phyloP scores from a whole-genome alignment of 2,888 invertebrate genomes.

The Pandemis corylana region DNA sequence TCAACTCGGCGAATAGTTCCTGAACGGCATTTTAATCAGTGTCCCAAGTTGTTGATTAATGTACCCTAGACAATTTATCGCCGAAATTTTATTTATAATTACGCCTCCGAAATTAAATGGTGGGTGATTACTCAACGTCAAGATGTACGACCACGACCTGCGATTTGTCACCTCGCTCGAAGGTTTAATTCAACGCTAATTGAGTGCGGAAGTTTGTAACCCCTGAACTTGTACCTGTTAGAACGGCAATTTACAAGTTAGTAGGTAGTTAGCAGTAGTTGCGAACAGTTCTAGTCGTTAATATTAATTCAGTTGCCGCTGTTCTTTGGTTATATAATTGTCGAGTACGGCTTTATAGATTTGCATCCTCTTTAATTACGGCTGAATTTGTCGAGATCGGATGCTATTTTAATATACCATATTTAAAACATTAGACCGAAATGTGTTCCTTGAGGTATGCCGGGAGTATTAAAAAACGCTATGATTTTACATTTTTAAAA shows the following conservation, averaged over 20 bases:
- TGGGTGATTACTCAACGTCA: slow-evolving; percentile 82
- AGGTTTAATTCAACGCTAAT: slow-evolving; percentile 81
- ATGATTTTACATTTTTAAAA: slow-evolving; percentile 30
- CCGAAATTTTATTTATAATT: slow-evolving; percentile 85
- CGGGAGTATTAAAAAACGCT: slow-evolving; percentile 14
- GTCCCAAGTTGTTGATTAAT: slow-evolving; percentile 86
- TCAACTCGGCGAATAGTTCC: slow-evolving; percentile 82
- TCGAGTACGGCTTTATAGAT: slow-evolving; percentile 25
- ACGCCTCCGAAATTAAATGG: slow-evolving; percentile 81
- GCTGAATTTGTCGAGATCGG: not conserved
- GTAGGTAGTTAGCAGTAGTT: slow-evolving; percentile 60
- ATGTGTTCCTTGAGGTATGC: slow-evolving; percentile 49
- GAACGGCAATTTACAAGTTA: slow-evolving; percentile 69
- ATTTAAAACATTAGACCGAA: slow-evolving; percentile 43
- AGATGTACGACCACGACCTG: slow-evolving; percentile 72
- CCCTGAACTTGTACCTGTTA: slow-evolving; percentile 70
- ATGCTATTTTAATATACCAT: not conserved
- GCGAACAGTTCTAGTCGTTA: slow-evolving; percentile 61
- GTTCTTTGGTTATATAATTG: slow-evolving; percentile 43
- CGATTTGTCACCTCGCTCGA: slow-evolving; percentile 82
- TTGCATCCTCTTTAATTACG: slow-evolving; percentile 25
- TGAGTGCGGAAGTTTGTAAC: slow-evolving; percentile 75
- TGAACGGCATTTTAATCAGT: slow-evolving; percentile 85
- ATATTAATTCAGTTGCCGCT: slow-evolving; percentile 56
- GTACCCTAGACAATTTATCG: slow-evolving; percentile 81